Evolutionary conservation across 2,113 vertebrate species (phyloP).

Genomic region (Todiramphus saurophagus): DNA sequence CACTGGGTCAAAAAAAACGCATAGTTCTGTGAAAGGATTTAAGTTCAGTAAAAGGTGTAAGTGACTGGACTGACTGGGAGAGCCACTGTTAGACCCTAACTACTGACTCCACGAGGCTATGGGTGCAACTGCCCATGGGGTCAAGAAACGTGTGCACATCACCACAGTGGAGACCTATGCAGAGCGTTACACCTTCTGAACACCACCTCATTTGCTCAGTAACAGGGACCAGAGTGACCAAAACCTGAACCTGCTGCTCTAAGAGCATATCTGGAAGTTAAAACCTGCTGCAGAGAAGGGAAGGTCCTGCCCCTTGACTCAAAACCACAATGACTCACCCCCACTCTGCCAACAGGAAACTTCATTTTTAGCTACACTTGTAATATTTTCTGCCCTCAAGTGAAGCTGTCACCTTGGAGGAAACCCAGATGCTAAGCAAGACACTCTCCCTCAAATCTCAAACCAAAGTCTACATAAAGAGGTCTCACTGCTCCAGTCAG

Average conservation of each 20-base stretch:
- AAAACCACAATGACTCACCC: conserved; percentile 49
- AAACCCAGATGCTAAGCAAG: neutral
- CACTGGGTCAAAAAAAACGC: neutral
- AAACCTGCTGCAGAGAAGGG: neutral
- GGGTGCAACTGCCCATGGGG: neutral
- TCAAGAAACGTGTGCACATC: neutral
- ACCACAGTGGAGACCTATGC: accelerated
- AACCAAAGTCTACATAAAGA: accelerated
- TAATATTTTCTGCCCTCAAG: neutral
- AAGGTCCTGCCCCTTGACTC: conserved; percentile 9
- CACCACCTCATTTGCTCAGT: accelerated
- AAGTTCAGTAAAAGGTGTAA: neutral
- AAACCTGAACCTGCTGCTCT: neutral
- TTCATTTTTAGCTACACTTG: conserved; percentile 6
- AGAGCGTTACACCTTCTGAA: neutral
- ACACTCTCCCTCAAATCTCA: neutral
- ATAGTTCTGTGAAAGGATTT: neutral
- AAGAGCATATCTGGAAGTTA: neutral
- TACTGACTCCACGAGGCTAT: neutral
- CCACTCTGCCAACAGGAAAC: conserved; percentile 38
- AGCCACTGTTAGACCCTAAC: neutral
- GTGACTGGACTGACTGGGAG: neutral
- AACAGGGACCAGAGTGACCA: neutral
- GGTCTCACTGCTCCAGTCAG: neutral
- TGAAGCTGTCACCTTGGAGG: neutral